Conservation (phyloP, 2,888 invertebrate species). For the Blera fallax region DNA sequence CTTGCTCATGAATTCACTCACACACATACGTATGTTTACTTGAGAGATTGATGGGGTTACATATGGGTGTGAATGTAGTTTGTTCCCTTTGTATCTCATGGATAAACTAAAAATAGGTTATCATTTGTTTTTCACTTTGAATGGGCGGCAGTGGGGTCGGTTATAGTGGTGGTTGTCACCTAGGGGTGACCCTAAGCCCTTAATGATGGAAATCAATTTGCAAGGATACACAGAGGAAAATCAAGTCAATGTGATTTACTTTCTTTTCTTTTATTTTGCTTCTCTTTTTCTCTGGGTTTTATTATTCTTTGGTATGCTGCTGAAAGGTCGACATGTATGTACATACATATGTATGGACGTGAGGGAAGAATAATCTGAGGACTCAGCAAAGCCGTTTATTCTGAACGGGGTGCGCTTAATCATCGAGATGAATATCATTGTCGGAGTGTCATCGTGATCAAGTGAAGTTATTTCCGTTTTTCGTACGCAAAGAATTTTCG, state of each 20-base stretch:
- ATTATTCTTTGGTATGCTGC: background rate
- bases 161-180: constrained; percentile 45
- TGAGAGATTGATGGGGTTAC: constrained; percentile 47
- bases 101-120: constrained; percentile 63
- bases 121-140: constrained; percentile 60
- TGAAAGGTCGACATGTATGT: no score
- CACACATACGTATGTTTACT: background rate
- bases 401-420: constrained; percentile 49
- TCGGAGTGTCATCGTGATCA: constrained; percentile 52
- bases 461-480: constrained; percentile 56
- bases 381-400: constrained; percentile 44
- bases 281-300: constrained; percentile 10
- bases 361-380: constrained; percentile 22
- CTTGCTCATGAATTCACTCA: constrained; percentile 27
- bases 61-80: constrained; percentile 24
- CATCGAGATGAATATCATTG: constrained; percentile 69
- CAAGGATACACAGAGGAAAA: constrained; percentile 11
- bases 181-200: constrained; percentile 52
- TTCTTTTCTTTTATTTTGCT: background rate
- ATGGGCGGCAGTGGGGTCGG: background rate
- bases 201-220: constrained; percentile 71
- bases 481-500: background rate
- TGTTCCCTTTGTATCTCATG: constrained; percentile 48
- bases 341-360: background rate
- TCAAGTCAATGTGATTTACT: constrained; percentile 18